Evolutionary conservation across 2,113 vertebrate species (phyloP).

Genomic region (Chionodraco myersi): DNA sequence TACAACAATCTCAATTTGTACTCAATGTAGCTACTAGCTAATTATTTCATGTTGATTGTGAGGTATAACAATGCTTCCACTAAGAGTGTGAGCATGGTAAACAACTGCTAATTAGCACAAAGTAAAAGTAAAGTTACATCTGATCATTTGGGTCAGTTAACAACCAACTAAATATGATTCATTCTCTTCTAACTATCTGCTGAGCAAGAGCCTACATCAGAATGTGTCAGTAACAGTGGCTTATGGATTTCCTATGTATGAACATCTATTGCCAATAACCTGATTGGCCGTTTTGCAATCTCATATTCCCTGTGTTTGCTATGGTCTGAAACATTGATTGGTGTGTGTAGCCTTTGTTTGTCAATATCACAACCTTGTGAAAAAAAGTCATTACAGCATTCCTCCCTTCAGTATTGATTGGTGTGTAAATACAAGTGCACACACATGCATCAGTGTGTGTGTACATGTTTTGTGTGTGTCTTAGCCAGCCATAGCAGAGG

Average conservation of each 20-base stretch:
- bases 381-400: slow-evolving; percentile 79
- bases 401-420: slow-evolving; percentile 70
- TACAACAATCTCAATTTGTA: too few relatives aligned
- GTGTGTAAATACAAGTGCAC: slow-evolving; percentile 24
- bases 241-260: slow-evolving; percentile 73
- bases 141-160: not conserved
- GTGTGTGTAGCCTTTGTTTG: slow-evolving; percentile 63
- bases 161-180: not conserved
- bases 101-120: not conserved
- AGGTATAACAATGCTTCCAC: not conserved
- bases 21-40: not conserved
- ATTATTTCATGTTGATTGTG: not conserved
- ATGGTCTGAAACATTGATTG: slow-evolving; percentile 64
- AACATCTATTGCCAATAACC: slow-evolving; percentile 49
- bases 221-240: slow-evolving; percentile 38
- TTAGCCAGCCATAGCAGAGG: slow-evolving; percentile 36
- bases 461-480: slow-evolving; percentile 16
- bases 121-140: not conserved
- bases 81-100: not conserved
- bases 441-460: slow-evolving; percentile 25
- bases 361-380: slow-evolving; percentile 78
- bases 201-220: slow-evolving; percentile 38
- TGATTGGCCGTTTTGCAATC: slow-evolving; percentile 61
- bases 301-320: slow-evolving; percentile 66
- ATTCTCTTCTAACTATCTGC: slow-evolving; percentile 15